Percentiles rank a stretch among this genome's conserved stretches.
These are phyloP conservation scores for Hypercompe scribonia DNA, from an alignment of 2,888 invertebrate species.

Conservation along the genomic window DNA sequence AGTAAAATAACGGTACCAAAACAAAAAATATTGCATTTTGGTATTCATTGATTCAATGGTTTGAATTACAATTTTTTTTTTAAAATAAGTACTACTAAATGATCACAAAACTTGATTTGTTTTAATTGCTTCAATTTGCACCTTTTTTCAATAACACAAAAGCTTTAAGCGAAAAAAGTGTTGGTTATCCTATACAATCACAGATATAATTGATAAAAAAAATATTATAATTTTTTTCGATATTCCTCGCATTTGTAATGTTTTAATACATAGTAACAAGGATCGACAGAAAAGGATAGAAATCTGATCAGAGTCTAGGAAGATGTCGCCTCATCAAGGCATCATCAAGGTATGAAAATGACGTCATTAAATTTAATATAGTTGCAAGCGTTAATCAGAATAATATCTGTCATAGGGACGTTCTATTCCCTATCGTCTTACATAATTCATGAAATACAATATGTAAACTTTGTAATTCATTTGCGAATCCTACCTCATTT, in stretches of 20 bases:
- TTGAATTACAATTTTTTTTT: slow-evolving; percentile 23
- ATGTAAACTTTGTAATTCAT: slow-evolving; percentile 37
- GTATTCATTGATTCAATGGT: slow-evolving; percentile 6
- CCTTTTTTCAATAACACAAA: not conserved
- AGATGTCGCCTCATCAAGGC: not conserved
- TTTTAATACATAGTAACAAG: not conserved
- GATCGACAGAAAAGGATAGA: not conserved
- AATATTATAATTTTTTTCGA: not conserved
- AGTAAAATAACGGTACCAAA: slow-evolving; percentile 24
- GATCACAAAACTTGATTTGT: slow-evolving; percentile 24
- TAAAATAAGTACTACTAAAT: slow-evolving; percentile 44
- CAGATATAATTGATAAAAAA: not conserved
- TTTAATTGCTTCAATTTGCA: slow-evolving; percentile 22
- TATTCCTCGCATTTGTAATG: not conserved
- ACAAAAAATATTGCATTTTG: slow-evolving; percentile 21
- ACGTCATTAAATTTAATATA: not conserved
- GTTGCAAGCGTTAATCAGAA: slow-evolving; percentile 17
- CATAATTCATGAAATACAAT: slow-evolving; percentile 34
- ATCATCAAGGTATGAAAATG: not conserved
- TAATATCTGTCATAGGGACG: not conserved
- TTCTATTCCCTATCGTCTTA: not conserved
- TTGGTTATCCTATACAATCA: not conserved
- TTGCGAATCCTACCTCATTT: slow-evolving; percentile 18
- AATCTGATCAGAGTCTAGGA: not conserved
- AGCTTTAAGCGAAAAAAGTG: not conserved